Conservation (phyloP, 2,797 vertebrate genomes). For the Somateria mollissima region DNA sequence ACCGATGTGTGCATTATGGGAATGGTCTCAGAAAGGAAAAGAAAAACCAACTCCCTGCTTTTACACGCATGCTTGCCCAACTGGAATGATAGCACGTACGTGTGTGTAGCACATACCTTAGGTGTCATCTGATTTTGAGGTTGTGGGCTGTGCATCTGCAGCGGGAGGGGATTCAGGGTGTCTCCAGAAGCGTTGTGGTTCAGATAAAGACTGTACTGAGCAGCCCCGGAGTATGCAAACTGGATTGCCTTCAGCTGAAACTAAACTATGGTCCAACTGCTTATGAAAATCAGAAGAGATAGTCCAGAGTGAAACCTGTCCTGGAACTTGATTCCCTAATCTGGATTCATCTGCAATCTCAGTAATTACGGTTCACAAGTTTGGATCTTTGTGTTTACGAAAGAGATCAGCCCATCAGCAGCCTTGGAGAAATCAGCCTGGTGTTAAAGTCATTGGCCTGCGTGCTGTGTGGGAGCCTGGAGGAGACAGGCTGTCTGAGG, state of each 20-base stretch:
- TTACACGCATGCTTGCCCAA: neutral
- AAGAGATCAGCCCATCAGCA: neutral
- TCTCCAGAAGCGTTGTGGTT: neutral
- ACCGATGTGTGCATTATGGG: neutral
- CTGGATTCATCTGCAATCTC: neutral
- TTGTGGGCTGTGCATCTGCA: neutral
- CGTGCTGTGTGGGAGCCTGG: neutral
- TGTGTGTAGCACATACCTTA: neutral
- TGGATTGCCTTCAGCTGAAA: conserved; percentile 6
- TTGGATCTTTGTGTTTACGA: neutral
- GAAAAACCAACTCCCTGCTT: neutral
- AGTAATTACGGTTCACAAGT: conserved; percentile 8
- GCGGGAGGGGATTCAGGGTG: neutral
- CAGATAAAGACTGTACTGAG: neutral
- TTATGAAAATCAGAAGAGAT: conserved; percentile 29
- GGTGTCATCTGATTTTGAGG: neutral
- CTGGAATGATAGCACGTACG: neutral
- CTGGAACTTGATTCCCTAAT: conserved; percentile 14
- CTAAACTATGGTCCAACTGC: neutral
- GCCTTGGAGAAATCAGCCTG: neutral
- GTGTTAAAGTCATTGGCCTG: neutral
- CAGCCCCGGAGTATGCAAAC: neutral
- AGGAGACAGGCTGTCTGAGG: conserved; percentile 2
- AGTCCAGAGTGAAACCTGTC: conserved; percentile 29
- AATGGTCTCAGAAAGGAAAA: neutral